A percentile compares a stretch with the other conserved stretches of the same genome.
These are phyloP conservation scores for Varanus komodoensis DNA, from an alignment of 2,113 vertebrate species.

Conservation along the genomic window DNA sequence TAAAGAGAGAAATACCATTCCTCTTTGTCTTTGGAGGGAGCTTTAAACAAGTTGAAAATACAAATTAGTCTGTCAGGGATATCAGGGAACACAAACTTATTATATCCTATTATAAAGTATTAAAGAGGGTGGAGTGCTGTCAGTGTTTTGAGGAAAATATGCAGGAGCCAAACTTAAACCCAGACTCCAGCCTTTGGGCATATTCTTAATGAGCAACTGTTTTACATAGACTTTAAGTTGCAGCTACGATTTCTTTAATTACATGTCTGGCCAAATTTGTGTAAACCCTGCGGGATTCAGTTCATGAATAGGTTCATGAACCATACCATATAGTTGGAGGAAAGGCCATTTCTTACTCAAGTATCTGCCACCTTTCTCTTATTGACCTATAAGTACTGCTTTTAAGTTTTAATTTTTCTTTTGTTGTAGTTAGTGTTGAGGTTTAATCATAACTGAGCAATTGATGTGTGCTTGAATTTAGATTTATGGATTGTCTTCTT, in stretches of 20 bases:
- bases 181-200: conserved; percentile 67
- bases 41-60: background rate
- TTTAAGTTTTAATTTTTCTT: background rate
- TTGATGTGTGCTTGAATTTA: background rate
- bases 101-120: conserved; percentile 45
- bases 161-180: conserved; percentile 53
- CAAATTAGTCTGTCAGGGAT: conserved; percentile 50
- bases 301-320: conserved; percentile 64
- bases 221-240: conserved; percentile 61
- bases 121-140: conserved; percentile 56
- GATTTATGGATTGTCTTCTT: background rate
- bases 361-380: background rate
- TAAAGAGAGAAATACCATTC: conserved; percentile 31
- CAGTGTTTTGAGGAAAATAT: conserved; percentile 49
- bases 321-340: conserved; percentile 35
- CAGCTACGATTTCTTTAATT: conserved; percentile 56
- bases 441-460: conserved; percentile 19
- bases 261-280: conserved; percentile 51
- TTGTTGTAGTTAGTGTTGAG: conserved; percentile 9
- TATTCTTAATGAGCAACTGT: conserved; percentile 60
- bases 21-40: conserved; percentile 16
- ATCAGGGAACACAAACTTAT: conserved; percentile 41
- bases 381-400: conserved; percentile 27
- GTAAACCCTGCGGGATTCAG: conserved; percentile 59
- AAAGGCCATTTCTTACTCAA: conserved; percentile 28